These are phyloP conservation scores for Pristionchus exspectatus DNA, from an alignment of 2,888 invertebrate species.

Conservation along the genomic window DNA sequence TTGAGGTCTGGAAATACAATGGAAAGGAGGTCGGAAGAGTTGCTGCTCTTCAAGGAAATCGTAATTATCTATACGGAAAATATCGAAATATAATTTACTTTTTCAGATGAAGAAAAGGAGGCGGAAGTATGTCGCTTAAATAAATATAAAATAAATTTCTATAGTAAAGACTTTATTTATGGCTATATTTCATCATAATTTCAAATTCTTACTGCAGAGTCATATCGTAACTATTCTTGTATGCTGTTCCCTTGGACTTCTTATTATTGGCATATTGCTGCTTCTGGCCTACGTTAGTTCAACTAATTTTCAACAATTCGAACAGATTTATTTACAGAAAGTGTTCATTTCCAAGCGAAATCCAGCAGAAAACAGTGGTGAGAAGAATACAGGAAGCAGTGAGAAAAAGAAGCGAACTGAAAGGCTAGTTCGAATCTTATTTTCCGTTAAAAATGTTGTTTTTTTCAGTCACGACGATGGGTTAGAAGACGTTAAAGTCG, in stretches of 20 bases:
- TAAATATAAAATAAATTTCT: no score
- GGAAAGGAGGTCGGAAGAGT: conserved; percentile 5
- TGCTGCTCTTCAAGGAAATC: neutral
- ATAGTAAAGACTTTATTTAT: neutral
- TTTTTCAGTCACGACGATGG: neutral
- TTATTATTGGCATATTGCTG: neutral
- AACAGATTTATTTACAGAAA: neutral
- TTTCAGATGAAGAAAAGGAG: neutral
- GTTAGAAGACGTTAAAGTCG: neutral
- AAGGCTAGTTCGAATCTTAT: neutral
- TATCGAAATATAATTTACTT: neutral
- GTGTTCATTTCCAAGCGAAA: conserved; percentile 4
- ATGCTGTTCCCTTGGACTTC: neutral
- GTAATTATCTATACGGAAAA: neutral
- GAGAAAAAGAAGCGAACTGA: neutral
- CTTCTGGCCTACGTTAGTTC: neutral
- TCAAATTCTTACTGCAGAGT: neutral
- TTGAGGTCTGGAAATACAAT: neutral
- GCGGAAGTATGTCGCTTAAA: neutral
- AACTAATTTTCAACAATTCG: neutral
- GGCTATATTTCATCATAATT: neutral
- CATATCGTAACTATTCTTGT: neutral
- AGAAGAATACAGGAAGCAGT: neutral
- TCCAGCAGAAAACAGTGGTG: neutral
- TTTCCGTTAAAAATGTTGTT: neutral